Evolutionary conservation across 2,888 invertebrate species (phyloP), one percentile per base, ranked within the genome.

Genomic region (Anthrax anthrax): DNA sequence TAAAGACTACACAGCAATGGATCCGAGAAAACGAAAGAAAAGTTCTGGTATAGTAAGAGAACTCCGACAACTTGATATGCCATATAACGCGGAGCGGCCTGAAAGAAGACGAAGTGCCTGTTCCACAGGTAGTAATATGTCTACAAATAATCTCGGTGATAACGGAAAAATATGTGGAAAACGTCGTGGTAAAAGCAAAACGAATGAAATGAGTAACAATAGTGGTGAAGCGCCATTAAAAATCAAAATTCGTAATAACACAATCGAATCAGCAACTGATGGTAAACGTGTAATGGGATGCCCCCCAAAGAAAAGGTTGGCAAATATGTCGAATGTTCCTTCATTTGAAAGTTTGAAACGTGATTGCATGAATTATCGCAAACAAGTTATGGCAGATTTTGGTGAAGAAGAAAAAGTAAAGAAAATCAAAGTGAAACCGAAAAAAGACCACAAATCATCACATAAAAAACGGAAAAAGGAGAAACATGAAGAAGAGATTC

Each of bases 291-390:
- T 71, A 59, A 58, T 73, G 60, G 69, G 76, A 58, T 65, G 84
- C 52, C 90, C 90, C 42, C 89, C 89, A 2, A 90, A 90, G 68
- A 90, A 90, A 61, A 78, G 88, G 16, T 63, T 82, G 23, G 72
- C 77, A 37, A 72, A 74, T 51, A 63, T 62, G 1, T 40, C 49
- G 29, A 76, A 75, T 16, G 77, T 75, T 51, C 84, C 84, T 0
- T 81, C 80, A 51, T 77, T 88, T 52, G 85, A 89, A 64, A 87
- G 88, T 59, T 67, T 88, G 42, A 81, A 80, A 51, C 76, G 87
- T 3, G 86, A 89, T 58, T 86, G 84, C 56, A 89, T 90, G 89
- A 88, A 87, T 60, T 90, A 77, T 65, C 75, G 90, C 16, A 78
- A 82, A 52, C 78, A 77, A 73, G 81, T 90, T 4, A 86, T 87